Evolutionary conservation across 2,113 vertebrate genomes (phyloP).

Genomic region (Odobenus rosmarus): DNA sequence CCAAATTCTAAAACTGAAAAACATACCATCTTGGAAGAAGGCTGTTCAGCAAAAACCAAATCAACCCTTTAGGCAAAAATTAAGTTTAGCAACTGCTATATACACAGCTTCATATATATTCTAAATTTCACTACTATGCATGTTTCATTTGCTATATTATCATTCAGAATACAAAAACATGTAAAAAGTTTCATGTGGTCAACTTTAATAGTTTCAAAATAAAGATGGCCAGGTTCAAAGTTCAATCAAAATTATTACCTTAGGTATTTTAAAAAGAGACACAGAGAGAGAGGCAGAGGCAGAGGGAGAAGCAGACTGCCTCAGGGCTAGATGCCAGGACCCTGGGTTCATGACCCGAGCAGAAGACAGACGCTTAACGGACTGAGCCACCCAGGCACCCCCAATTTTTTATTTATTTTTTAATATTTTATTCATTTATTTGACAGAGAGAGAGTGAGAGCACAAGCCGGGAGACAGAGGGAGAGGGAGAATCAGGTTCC

Average conservation of each 20-base stretch:
- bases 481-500: too few relatives aligned
- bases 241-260: not conserved
- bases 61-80: not conserved
- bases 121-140: not conserved
- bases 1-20: not conserved
- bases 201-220: not conserved
- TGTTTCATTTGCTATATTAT: not conserved
- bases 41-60: not conserved
- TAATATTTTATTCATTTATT: too few relatives aligned
- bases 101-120: not conserved
- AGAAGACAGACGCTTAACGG: too few relatives aligned
- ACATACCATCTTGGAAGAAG: not conserved
- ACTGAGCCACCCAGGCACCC: too few relatives aligned
- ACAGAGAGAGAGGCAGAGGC: not conserved
- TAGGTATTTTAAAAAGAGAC: not conserved
- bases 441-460: too few relatives aligned
- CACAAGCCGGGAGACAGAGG: too few relatives aligned
- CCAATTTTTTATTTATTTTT: not conserved
- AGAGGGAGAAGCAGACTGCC: not conserved
- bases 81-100: not conserved
- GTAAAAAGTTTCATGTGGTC: not conserved
- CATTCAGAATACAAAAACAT: not conserved
- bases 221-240: not conserved
- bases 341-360: too few relatives aligned
- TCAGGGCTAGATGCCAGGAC: too few relatives aligned